These are phyloP conservation scores for Gasterosteus aculeatus DNA, from an alignment of 2,113 vertebrate genomes.

Conservation along the genomic window DNA sequence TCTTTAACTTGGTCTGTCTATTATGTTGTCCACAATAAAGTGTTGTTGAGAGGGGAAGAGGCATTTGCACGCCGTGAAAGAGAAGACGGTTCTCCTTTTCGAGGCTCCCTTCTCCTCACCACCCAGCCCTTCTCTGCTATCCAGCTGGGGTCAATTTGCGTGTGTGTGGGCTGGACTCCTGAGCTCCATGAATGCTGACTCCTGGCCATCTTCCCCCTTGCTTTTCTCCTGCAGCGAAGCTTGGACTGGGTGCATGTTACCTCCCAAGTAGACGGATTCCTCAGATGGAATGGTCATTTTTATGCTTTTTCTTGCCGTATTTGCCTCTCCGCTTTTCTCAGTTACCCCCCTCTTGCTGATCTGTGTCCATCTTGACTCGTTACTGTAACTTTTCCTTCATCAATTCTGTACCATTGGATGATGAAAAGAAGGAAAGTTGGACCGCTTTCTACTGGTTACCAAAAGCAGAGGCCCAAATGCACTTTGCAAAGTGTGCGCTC, in stretches of 20 bases:
- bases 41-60: slow-evolving; percentile 9
- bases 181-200: slow-evolving; percentile 66
- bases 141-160: slow-evolving; percentile 81
- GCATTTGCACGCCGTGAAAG: slow-evolving; percentile 36
- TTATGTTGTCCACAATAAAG: slow-evolving; percentile 17
- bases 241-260: slow-evolving; percentile 45
- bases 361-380: slow-evolving; percentile 6
- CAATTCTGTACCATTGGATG: background rate
- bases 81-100: slow-evolving; percentile 42
- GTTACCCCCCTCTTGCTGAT: background rate
- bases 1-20: slow-evolving; percentile 27
- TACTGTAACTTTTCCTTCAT: slow-evolving; percentile 7
- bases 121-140: slow-evolving; percentile 37
- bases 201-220: slow-evolving; percentile 44
- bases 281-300: slow-evolving; percentile 40
- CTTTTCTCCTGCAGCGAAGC: slow-evolving; percentile 46
- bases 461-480: background rate
- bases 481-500: background rate
- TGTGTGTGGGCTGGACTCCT: slow-evolving; percentile 75
- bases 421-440: slow-evolving; percentile 16
- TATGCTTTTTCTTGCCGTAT: slow-evolving; percentile 25
- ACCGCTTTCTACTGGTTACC: background rate
- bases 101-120: slow-evolving; percentile 24
- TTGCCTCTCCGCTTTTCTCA: slow-evolving; percentile 3
- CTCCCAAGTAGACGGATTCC: slow-evolving; percentile 59